A percentile compares a stretch with the other conserved stretches of the same genome.
These are phyloP conservation scores for Tetanocera ferruginea DNA, from an alignment of 2,888 invertebrate genomes.

Conservation along the genomic window DNA sequence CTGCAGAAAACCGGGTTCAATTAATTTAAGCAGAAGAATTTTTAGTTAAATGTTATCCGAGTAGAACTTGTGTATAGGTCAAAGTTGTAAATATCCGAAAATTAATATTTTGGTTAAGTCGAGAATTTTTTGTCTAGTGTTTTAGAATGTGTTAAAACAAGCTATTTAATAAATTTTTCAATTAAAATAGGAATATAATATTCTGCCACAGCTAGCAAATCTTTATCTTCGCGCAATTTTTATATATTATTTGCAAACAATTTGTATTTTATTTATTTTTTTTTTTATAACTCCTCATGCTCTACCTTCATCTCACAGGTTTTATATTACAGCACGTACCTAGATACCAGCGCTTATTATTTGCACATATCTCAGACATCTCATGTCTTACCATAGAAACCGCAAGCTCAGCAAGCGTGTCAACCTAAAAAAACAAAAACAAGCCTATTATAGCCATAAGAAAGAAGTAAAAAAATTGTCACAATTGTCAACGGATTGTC, in stretches of 20 bases:
- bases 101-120: no score
- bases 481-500: constrained; percentile 25
- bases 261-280: constrained; percentile 1
- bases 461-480: background rate
- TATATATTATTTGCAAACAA: background rate
- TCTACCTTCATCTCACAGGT: constrained; percentile 29
- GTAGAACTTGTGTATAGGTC: no score
- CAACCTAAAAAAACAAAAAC: constrained; percentile 49
- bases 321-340: constrained; percentile 32
- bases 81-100: no score
- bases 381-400: constrained; percentile 45
- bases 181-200: no score
- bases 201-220: background rate
- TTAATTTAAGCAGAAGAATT: no score
- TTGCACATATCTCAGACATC: background rate
- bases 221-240: background rate
- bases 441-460: background rate
- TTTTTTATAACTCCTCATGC: background rate
- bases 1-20: no score
- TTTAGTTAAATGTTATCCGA: no score
- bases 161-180: no score
- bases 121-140: no score
- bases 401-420: constrained; percentile 58
- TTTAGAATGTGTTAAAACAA: no score
- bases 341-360: background rate